These are phyloP conservation scores for Selene dorsalis DNA, from an alignment of 2,797 vertebrate genomes.

Conservation along the genomic window DNA sequence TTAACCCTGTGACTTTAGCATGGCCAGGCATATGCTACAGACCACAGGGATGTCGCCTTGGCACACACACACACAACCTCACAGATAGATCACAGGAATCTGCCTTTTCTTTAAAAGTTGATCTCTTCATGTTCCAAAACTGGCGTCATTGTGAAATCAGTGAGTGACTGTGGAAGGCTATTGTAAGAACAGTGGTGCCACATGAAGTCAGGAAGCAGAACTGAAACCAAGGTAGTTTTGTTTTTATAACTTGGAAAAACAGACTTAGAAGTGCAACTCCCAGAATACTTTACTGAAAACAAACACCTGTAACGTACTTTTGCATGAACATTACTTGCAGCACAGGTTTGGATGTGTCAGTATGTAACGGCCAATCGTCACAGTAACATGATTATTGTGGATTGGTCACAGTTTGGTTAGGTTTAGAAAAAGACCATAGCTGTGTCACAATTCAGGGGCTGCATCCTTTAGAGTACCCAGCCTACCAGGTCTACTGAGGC, in stretches of 20 bases:
- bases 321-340: too few species aligned
- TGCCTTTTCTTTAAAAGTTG: constrained; percentile 18
- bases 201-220: neutral
- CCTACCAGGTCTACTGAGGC: too few species aligned
- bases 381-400: neutral
- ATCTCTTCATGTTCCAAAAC: constrained; percentile 21
- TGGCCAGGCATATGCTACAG: constrained; percentile 69
- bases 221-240: too few species aligned
- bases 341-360: too few species aligned
- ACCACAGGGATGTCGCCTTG: constrained; percentile 49
- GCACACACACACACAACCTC: constrained; percentile 31
- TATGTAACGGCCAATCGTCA: too few species aligned
- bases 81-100: constrained; percentile 16
- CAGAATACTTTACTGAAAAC: neutral
- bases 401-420: neutral
- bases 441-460: neutral
- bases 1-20: constrained; percentile 74
- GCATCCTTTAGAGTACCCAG: too few species aligned
- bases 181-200: neutral
- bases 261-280: neutral
- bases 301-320: neutral
- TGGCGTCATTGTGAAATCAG: constrained; percentile 29
- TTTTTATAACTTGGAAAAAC: neutral
- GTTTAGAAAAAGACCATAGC: neutral
- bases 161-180: neutral